Evolutionary conservation across 1,140 invertebrate species (phyloP).

Genomic region (Polypedilum pembai): DNA sequence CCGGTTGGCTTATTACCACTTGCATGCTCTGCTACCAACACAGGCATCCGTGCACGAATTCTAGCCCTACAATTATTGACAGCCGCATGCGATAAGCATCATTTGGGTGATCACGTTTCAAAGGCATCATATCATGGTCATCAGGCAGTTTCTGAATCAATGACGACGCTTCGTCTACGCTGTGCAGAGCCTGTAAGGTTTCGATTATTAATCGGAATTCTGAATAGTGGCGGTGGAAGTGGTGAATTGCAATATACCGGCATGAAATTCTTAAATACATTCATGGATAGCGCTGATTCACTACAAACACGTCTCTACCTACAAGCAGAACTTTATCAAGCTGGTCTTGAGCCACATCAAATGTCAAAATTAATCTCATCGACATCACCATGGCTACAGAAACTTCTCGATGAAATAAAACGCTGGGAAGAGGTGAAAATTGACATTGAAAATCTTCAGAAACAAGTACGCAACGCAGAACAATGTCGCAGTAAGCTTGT

Average conservation of each 20-base stretch:
- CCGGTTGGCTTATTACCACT: conserved; percentile 77
- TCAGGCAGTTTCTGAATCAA: conserved; percentile 76
- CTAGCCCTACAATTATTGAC: conserved; percentile 58
- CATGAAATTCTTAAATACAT: conserved; percentile 75
- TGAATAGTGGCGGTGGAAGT: conserved; percentile 59
- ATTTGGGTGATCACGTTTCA: conserved; percentile 36
- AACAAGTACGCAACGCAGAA: conserved; percentile 40
- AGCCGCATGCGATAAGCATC: conserved; percentile 62
- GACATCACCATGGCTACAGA: conserved; percentile 47
- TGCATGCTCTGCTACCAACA: conserved; percentile 58
- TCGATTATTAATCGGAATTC: conserved; percentile 79
- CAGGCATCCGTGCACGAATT: conserved; percentile 41
- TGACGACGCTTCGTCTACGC: conserved; percentile 76
- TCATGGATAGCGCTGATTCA: conserved; percentile 64
- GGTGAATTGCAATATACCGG: conserved; percentile 72
- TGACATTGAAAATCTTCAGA: conserved; percentile 53
- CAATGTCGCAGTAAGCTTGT: conserved; percentile 49
- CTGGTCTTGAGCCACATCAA: conserved; percentile 64
- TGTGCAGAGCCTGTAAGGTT: conserved; percentile 89
- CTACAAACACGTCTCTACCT: conserved; percentile 75
- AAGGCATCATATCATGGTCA: conserved; percentile 52
- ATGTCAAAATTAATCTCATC: conserved; percentile 61
- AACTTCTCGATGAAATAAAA: conserved; percentile 57
- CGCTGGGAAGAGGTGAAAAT: conserved; percentile 63
- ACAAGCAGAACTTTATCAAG: conserved; percentile 80